phyloP scores from a whole-genome alignment of 2,888 invertebrate species.

The Agapostemon virescens region DNA sequence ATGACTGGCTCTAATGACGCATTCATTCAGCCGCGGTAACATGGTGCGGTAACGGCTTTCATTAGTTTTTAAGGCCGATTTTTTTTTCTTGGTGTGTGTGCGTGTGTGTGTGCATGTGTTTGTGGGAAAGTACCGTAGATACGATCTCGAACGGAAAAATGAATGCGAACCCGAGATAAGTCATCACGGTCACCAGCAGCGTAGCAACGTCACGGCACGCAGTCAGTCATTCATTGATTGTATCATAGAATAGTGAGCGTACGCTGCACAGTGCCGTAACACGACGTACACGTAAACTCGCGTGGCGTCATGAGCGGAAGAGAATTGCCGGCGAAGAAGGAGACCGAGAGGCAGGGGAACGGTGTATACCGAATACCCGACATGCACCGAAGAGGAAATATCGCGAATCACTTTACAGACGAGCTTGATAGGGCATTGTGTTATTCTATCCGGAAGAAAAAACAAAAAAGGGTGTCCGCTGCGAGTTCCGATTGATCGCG shows the following conservation, averaged over 20 bases:
- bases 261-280: slow-evolving; percentile 63
- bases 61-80: neutral
- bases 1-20: slow-evolving; percentile 4
- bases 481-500: neutral
- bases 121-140: neutral
- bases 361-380: slow-evolving; percentile 10
- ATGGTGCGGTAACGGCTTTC: slow-evolving; percentile 1
- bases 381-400: slow-evolving; percentile 24
- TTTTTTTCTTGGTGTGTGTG: neutral
- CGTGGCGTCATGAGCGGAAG: slow-evolving; percentile 57
- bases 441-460: neutral
- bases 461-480: neutral
- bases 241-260: slow-evolving; percentile 66
- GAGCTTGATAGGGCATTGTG: slow-evolving; percentile 8
- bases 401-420: slow-evolving; percentile 21
- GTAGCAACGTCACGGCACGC: slow-evolving; percentile 63
- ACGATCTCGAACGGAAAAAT: slow-evolving; percentile 27
- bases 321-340: slow-evolving; percentile 18
- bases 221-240: slow-evolving; percentile 72
- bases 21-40: neutral
- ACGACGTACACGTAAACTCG: slow-evolving; percentile 63
- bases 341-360: neutral
- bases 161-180: slow-evolving; percentile 61
- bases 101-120: neutral
- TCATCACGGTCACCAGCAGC: slow-evolving; percentile 68